Conservation (phyloP, 2,797 vertebrate genomes). For the Bradypodion ventrale region DNA sequence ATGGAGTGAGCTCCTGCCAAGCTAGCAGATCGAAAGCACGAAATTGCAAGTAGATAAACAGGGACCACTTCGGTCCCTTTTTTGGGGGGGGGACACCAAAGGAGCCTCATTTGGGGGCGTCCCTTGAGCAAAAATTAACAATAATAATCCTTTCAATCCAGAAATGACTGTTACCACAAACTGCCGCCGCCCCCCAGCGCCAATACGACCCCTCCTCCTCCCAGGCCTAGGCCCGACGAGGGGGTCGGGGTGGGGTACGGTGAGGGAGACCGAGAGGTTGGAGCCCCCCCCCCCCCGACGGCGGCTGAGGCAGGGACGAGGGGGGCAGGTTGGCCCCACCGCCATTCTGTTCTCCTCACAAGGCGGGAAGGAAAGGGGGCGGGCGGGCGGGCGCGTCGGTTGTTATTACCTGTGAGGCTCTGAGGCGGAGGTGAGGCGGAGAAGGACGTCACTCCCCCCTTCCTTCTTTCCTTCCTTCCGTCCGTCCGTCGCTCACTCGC, state of each 20-base stretch:
- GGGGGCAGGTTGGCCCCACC: neutral
- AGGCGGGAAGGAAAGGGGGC: constrained; percentile 42
- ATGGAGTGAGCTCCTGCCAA: too few relatives aligned
- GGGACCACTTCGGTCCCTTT: too few relatives aligned
- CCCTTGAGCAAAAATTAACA: too few relatives aligned
- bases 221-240: neutral
- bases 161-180: too few relatives aligned
- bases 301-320: neutral
- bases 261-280: neutral
- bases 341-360: constrained; percentile 15
- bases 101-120: too few relatives aligned
- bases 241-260: neutral
- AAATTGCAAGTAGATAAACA: too few relatives aligned
- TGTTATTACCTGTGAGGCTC: constrained; percentile 30
- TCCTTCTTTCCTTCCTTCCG: neutral
- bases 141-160: too few relatives aligned
- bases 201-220: neutral
- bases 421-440: constrained; percentile 6
- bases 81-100: too few relatives aligned
- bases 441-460: neutral
- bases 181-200: too few relatives aligned
- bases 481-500: neutral
- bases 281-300: neutral
- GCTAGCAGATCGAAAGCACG: too few relatives aligned
- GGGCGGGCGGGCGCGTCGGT: constrained; percentile 29